A percentile compares a stretch with the other conserved stretches of the same genome.
Conservation (phyloP, 2,888 invertebrate genomes). For the Drosophila anomelani region DNA sequence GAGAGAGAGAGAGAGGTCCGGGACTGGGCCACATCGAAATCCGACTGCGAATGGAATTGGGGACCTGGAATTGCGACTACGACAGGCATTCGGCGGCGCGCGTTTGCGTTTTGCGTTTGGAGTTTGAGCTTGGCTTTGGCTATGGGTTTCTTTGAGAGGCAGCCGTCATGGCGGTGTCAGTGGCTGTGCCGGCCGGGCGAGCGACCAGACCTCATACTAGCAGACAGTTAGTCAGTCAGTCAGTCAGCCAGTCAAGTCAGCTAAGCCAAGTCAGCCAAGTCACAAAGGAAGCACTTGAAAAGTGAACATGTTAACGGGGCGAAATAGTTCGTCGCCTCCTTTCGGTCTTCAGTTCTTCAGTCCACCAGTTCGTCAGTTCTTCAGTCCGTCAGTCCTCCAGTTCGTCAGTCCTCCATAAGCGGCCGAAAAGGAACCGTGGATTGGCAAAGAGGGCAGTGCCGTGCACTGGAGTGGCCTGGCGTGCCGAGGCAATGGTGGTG, state of each 20-base stretch:
- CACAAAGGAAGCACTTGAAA: constrained; percentile 72
- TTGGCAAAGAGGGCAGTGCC: constrained; percentile 2
- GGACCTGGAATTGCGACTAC: constrained; percentile 39
- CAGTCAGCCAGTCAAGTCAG: constrained; percentile 39
- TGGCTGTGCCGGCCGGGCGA: constrained; percentile 63
- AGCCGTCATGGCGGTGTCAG: constrained; percentile 73
- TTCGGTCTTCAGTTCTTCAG: constrained; percentile 55
- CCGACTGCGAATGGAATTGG: constrained; percentile 29
- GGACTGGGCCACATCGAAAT: constrained; percentile 26
- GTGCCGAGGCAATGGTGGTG: not conserved
- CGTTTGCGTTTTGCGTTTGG: constrained; percentile 63
- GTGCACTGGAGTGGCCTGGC: constrained; percentile 6
- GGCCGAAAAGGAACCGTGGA: constrained; percentile 13
- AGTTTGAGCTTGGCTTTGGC: constrained; percentile 33
- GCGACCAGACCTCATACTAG: constrained; percentile 56
- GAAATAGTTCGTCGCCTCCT: constrained; percentile 76
- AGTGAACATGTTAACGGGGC: constrained; percentile 76
- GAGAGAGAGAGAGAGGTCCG: constrained; percentile 6
- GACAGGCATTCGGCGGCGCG: constrained; percentile 60
- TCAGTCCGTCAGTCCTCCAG: not conserved
- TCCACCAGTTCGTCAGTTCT: not conserved
- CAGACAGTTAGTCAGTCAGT: constrained; percentile 65
- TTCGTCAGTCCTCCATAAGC: not conserved
- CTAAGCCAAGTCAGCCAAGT: constrained; percentile 41
- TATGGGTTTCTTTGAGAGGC: constrained; percentile 63